Evolutionary conservation across 2,797 vertebrate species (phyloP).

Genomic region (Hyperoplus lanceolatus): DNA sequence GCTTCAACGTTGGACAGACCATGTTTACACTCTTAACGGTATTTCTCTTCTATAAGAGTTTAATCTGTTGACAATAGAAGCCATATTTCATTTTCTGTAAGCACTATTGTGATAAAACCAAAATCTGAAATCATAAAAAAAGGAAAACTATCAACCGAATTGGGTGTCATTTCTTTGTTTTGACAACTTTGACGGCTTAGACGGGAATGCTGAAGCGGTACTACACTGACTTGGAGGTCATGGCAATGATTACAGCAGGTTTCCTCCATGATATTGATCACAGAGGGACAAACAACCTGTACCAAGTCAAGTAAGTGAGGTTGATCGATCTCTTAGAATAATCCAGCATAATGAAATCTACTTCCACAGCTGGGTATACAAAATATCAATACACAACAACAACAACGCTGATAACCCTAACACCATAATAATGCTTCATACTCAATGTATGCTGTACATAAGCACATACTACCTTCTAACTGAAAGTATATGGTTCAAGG

Average conservation of each 20-base stretch:
- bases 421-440: background rate
- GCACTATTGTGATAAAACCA: background rate
- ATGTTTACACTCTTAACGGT: slow-evolving; percentile 90
- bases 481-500: background rate
- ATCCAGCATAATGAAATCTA: background rate
- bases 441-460: background rate
- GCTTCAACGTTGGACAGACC: slow-evolving; percentile 90
- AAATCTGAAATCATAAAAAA: background rate
- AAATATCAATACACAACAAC: background rate
- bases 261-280: slow-evolving; percentile 90
- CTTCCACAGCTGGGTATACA: background rate
- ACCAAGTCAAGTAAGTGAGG: slow-evolving; percentile 88
- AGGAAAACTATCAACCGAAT: background rate
- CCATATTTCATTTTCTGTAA: background rate
- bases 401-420: background rate
- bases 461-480: background rate
- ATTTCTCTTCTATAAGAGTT: background rate
- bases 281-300: slow-evolving; percentile 89
- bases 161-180: background rate
- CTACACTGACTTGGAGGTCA: slow-evolving; percentile 89
- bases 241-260: slow-evolving; percentile 90
- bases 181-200: slow-evolving; percentile 62
- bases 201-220: slow-evolving; percentile 88
- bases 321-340: background rate
- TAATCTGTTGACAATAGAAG: background rate